phyloP scores from a whole-genome alignment of 2,113 vertebrate species.

The Ondatra zibethicus region DNA sequence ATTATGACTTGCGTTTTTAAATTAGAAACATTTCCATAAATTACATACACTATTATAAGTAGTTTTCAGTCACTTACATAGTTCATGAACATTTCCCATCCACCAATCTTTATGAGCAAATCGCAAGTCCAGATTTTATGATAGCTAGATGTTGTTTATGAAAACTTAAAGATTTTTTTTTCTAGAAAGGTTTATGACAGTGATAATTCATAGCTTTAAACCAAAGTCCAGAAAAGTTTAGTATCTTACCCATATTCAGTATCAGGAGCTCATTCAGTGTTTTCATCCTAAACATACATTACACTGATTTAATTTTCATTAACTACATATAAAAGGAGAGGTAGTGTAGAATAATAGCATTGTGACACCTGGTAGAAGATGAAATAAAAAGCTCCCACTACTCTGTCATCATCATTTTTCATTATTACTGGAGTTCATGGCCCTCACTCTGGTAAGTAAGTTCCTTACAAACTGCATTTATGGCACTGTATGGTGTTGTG shows the following conservation, averaged over 20 bases:
- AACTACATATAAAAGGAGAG: background rate
- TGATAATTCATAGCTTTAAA: accelerated
- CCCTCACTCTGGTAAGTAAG: background rate
- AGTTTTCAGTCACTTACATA: background rate
- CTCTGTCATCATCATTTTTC: background rate
- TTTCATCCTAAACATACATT: background rate
- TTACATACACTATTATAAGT: no score
- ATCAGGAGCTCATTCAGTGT: background rate
- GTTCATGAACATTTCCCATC: background rate
- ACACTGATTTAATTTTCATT: background rate
- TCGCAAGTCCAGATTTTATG: background rate
- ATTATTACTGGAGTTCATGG: background rate
- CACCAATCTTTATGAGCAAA: background rate
- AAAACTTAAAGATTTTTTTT: background rate
- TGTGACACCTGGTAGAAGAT: background rate
- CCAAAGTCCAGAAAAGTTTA: background rate
- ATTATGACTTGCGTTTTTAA: no score
- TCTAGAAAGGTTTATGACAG: background rate
- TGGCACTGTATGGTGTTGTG: background rate
- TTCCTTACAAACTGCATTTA: background rate
- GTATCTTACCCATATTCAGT: background rate
- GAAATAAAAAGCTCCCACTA: background rate
- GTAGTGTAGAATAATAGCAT: background rate
- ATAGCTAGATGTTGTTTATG: background rate
- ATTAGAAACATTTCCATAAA: no score